Conservation (phyloP, 2,888 invertebrate genomes). For the Lithophane ornitopus region DNA sequence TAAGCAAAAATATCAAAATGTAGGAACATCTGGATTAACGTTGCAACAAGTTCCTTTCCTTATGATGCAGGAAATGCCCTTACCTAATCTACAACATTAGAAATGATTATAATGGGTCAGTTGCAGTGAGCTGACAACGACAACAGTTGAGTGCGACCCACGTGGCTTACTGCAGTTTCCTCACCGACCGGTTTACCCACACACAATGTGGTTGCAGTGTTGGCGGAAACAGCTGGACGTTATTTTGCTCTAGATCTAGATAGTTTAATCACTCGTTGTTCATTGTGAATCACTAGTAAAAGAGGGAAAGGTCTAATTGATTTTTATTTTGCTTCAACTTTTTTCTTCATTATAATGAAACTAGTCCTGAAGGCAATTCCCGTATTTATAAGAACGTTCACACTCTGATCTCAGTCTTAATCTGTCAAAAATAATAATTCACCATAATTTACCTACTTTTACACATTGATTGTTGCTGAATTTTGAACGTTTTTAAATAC, state of each 20-base stretch:
- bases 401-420: not conserved
- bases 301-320: not conserved
- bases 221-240: constrained; percentile 58
- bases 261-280: not conserved
- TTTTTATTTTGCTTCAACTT: no score
- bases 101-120: constrained; percentile 49
- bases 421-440: not conserved
- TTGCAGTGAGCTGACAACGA: constrained; percentile 42
- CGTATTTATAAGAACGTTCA: not conserved
- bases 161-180: constrained; percentile 75
- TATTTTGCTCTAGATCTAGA: constrained; percentile 6
- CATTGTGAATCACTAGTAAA: not conserved
- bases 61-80: constrained; percentile 22
- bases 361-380: not conserved
- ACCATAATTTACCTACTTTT: not conserved
- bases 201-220: constrained; percentile 55
- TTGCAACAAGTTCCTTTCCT: constrained; percentile 9
- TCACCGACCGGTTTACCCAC: constrained; percentile 72
- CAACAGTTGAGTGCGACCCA: constrained; percentile 65
- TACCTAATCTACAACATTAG: constrained; percentile 33
- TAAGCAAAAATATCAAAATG: not conserved
- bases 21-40: not conserved
- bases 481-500: not conserved
- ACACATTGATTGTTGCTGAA: not conserved
- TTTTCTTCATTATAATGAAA: not conserved